Evolutionary conservation across 2,797 vertebrate genomes (phyloP), one percentile per base, ranked within the genome.

Genomic region (Octomys mimax): DNA sequence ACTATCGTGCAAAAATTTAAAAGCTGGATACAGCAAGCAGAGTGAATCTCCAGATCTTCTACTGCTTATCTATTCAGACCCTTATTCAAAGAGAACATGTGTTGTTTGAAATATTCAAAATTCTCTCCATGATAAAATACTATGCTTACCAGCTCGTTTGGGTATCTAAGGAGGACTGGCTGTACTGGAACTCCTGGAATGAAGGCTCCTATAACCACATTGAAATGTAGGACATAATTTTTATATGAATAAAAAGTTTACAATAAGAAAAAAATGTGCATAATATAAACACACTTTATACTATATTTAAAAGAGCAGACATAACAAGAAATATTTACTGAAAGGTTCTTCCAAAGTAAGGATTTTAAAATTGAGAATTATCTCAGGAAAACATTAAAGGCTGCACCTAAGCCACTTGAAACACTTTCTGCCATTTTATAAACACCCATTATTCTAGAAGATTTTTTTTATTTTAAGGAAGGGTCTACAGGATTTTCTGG

Each of bases 181-280:
- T 99, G 99, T 68, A 99, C 99, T 4, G 99, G 99, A 68, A 99
- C 99, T 14, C 98, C 99, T 16, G 99, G 99, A 97, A 99, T 98
- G 97, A 99, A 99, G 96, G 99, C 99, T 92, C 99, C 99, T 99
- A 89, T 14, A 98, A 97, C 31, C 91, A 97, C 13, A 98, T 54
- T 19, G 36, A 77, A 73, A 90, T 64, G n/a, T 71, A 87, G 1
- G 39, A 59, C 11, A 46, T 0, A 52, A 2, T 90, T 92, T n/a
- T 77, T 59, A 93, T 42, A 83, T 2, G 21, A 77, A 71, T 57
- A 19, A 21, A 6, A 82, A 61, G 66, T 87, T 33, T 28, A 96
- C 22, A 80, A 80, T 54, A 11, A 91, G 54, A 16, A 33, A 79
- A 22, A 91, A 70, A 49, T 68, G 62, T 26, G 57, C 86, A 28